A percentile compares a stretch with the other conserved stretches of the same genome.
phyloP scores from a whole-genome alignment of 2,888 invertebrate species.

The Hemicrepidius hirtus region DNA sequence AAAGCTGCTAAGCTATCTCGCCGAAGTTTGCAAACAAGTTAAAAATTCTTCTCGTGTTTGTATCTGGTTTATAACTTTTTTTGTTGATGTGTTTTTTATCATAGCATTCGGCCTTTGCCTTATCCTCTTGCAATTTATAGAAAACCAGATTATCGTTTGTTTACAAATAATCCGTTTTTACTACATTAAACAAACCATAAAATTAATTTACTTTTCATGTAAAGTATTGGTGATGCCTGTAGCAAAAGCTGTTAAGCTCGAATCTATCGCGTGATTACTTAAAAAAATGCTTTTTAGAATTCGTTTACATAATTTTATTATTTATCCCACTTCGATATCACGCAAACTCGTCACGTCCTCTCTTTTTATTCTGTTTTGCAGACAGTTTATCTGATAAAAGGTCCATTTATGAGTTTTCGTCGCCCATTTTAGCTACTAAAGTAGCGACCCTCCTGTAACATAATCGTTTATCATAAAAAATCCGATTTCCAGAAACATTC shows the following conservation, averaged over 20 bases:
- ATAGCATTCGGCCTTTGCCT: constrained; percentile 3
- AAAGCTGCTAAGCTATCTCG: constrained; percentile 54
- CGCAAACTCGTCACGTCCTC: constrained; percentile 45
- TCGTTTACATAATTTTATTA: constrained; percentile 45
- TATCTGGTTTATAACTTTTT: constrained; percentile 50
- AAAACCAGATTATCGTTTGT: background rate
- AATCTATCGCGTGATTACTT: constrained; percentile 37
- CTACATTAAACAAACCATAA: constrained; percentile 17
- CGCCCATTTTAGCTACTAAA: constrained; percentile 57
- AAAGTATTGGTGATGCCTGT: constrained; percentile 11
- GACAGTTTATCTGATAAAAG: constrained; percentile 52
- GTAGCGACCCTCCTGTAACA: constrained; percentile 56
- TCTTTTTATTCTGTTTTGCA: constrained; percentile 51
- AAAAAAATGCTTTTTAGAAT: constrained; percentile 30
- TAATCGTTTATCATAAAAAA: constrained; percentile 61
- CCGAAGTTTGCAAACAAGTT: constrained; percentile 52
- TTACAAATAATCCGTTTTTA: constrained; percentile 13
- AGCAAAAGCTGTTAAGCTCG: constrained; percentile 9
- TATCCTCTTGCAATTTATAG: constrained; percentile 1
- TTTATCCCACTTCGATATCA: constrained; percentile 31
- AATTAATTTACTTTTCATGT: constrained; percentile 20
- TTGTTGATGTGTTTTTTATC: constrained; percentile 39
- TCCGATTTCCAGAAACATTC: constrained; percentile 60
- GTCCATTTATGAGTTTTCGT: constrained; percentile 54
- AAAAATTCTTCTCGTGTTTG: constrained; percentile 53